These are phyloP conservation scores for Pseudomyrmex flavicornis DNA, from an alignment of 1,140 invertebrate species.

Conservation along the genomic window DNA sequence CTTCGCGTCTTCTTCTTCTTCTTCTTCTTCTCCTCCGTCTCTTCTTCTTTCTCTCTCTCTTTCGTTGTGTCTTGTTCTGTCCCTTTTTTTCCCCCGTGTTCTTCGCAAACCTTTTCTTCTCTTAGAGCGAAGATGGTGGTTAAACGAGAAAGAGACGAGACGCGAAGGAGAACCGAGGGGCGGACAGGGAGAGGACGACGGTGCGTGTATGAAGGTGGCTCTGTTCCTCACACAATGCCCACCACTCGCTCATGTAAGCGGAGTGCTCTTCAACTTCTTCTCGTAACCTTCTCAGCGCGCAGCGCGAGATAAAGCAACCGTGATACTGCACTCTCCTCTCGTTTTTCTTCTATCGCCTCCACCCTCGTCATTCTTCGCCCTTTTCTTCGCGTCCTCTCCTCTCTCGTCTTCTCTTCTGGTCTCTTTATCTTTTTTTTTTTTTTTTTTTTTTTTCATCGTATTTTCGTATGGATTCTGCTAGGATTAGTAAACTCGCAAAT, in stretches of 20 bases:
- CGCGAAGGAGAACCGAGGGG: constrained; percentile 12
- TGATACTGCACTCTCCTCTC: constrained; percentile 72
- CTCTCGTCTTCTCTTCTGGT: neutral
- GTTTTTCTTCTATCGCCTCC: constrained; percentile 54
- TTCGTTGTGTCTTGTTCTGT: constrained; percentile 35
- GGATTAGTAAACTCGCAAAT: constrained; percentile 7
- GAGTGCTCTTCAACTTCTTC: constrained; percentile 72
- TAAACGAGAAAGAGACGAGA: constrained; percentile 40
- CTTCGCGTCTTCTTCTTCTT: constrained; percentile 16
- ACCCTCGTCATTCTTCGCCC: constrained; percentile 67
- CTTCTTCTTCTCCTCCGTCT: constrained; percentile 25
- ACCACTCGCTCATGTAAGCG: constrained; percentile 59
- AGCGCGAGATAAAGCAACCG: constrained; percentile 78
- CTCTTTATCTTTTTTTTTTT: constrained; percentile 36
- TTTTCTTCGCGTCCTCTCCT: constrained; percentile 42
- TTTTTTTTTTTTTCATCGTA: constrained; percentile 50
- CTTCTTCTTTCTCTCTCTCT: constrained; percentile 30
- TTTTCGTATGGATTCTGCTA: constrained; percentile 25
- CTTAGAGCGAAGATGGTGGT: constrained; percentile 33
- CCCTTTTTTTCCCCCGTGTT: constrained; percentile 37
- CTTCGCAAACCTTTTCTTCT: constrained; percentile 62
- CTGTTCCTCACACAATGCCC: constrained; percentile 66
- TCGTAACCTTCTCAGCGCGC: constrained; percentile 65
- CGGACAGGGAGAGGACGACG: constrained; percentile 17
- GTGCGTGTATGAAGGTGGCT: constrained; percentile 72